These are phyloP conservation scores for Octomys mimax DNA, from an alignment of 2,797 vertebrate genomes.

Conservation along the genomic window DNA sequence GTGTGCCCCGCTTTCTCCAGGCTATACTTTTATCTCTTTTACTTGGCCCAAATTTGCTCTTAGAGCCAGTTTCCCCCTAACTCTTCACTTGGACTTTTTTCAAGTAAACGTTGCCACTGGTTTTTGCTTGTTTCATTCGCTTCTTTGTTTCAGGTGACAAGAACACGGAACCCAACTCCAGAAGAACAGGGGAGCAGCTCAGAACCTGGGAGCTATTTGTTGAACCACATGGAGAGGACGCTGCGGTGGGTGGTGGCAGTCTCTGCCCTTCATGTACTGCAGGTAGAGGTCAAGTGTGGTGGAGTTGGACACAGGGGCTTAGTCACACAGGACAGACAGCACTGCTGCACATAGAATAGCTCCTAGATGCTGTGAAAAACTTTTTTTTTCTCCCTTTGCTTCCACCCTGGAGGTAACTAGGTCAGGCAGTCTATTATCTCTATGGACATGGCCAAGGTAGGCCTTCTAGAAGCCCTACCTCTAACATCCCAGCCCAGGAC, in stretches of 20 bases:
- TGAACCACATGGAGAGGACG: background rate
- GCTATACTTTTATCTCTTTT: background rate
- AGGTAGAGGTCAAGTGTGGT: background rate
- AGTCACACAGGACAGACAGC: slow-evolving; percentile 20
- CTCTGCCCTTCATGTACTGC: background rate
- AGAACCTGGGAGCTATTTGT: background rate
- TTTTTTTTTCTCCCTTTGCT: background rate
- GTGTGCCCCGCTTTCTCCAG: background rate
- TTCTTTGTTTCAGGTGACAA: background rate
- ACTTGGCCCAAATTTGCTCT: background rate
- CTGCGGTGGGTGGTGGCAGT: background rate
- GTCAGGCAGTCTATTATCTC: background rate
- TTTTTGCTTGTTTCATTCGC: background rate
- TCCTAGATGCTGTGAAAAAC: background rate
- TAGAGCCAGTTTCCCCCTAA: background rate
- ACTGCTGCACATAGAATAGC: background rate
- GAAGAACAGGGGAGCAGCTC: background rate
- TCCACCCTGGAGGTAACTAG: background rate
- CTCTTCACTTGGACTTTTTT: background rate
- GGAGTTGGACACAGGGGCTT: background rate
- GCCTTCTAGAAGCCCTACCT: background rate
- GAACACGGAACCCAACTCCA: background rate
- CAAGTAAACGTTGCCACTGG: background rate
- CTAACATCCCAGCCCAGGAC: background rate
- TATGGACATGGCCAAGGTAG: background rate